phyloP scores from a whole-genome alignment of 35 echinoderm and acorn worm genomes.

The Diadema setosum region DNA sequence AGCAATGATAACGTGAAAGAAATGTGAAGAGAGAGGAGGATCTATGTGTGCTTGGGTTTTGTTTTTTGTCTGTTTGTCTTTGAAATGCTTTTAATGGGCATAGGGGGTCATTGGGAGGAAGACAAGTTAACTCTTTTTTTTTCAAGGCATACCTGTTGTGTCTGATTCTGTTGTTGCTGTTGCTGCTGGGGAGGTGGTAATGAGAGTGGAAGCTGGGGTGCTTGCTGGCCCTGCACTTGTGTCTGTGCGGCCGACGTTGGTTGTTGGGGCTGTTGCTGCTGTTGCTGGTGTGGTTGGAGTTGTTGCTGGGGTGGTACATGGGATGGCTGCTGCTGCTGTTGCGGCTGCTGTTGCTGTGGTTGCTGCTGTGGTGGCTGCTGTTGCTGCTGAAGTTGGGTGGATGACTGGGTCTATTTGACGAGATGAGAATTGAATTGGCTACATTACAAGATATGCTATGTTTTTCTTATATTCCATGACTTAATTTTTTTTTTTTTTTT shows the following conservation, averaged over 20 bases:
- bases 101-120: no score
- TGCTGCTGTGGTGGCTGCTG: constrained; percentile 22
- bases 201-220: neutral
- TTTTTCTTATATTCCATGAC: no score
- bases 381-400: neutral
- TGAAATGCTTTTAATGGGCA: no score
- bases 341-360: constrained; percentile 6
- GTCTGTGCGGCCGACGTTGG: neutral
- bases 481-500: no score
- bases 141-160: neutral
- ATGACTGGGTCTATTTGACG: neutral
- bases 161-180: neutral
- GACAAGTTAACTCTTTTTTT: no score
- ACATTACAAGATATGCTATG: no score
- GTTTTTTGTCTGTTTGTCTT: no score
- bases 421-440: no score
- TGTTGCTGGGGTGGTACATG: neutral
- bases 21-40: no score
- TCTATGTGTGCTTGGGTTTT: no score
- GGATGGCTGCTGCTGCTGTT: neutral
- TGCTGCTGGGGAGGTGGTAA: neutral
- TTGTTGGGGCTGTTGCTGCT: constrained; percentile 14
- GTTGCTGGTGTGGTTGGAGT: constrained; percentile 9
- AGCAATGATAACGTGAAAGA: no score
- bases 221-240: constrained; percentile 5